phyloP scores from a whole-genome alignment of 2,797 vertebrate genomes.

The Karalla daura region DNA sequence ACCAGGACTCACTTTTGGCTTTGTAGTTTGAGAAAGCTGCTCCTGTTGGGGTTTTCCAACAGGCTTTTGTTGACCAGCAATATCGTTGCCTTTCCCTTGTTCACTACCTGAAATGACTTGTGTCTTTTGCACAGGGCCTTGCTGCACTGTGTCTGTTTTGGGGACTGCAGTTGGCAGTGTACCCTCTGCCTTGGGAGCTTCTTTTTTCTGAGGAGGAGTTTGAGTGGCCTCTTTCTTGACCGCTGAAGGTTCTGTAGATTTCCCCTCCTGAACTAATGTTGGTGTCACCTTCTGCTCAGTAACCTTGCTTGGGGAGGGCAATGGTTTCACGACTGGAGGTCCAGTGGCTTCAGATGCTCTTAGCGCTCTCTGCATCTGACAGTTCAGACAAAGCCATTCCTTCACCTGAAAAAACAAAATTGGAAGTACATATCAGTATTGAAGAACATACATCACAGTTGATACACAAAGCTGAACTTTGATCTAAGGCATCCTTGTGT shows the following conservation, averaged over 20 bases:
- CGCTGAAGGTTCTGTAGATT: conserved; percentile 26
- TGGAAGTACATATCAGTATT: background rate
- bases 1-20: conserved; percentile 50
- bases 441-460: background rate
- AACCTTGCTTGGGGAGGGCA: conserved; percentile 68
- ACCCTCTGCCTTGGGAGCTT: conserved; percentile 25
- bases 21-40: conserved; percentile 52
- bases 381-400: conserved; percentile 98
- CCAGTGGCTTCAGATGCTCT: conserved; percentile 78
- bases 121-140: conserved; percentile 40
- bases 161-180: conserved; percentile 20
- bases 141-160: conserved; percentile 10
- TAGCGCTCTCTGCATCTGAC: conserved; percentile 93
- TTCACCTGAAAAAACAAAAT: conserved; percentile 81
- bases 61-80: conserved; percentile 58
- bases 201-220: conserved; percentile 33
- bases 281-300: conserved; percentile 43
- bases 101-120: conserved; percentile 6
- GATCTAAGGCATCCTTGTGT: background rate
- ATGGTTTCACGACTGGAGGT: conserved; percentile 69
- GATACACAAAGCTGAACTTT: background rate
- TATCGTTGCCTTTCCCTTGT: conserved; percentile 20
- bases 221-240: conserved; percentile 43
- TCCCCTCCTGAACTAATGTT: conserved; percentile 42
- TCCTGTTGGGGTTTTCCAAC: conserved; percentile 65